Evolutionary conservation across 2,888 invertebrate genomes (phyloP).

Genomic region (Pseudococcus viburni): DNA sequence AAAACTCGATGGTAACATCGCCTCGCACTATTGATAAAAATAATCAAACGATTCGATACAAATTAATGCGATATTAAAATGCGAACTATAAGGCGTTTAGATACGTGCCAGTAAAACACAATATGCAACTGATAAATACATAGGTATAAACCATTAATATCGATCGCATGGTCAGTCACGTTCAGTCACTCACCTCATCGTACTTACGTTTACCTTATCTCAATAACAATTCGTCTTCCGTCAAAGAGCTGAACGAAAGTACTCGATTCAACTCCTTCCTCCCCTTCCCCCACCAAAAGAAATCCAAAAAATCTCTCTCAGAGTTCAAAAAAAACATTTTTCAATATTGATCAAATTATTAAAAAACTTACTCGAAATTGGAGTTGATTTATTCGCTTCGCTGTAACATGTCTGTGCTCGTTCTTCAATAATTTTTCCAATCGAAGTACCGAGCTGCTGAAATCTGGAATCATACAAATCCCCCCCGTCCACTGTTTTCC

Average conservation of each 20-base stretch:
- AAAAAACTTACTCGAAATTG: not conserved
- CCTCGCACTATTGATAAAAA: not conserved
- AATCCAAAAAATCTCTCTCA: no score
- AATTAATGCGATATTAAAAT: slow-evolving; percentile 17
- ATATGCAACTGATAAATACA: not conserved
- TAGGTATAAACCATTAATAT: not conserved
- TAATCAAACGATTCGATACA: not conserved
- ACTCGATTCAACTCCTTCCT: not conserved
- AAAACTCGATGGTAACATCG: not conserved
- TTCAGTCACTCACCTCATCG: slow-evolving; percentile 37
- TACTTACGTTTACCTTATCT: slow-evolving; percentile 32
- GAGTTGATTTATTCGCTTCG: slow-evolving; percentile 6
- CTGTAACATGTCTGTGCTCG: not conserved
- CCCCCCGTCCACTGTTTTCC: slow-evolving; percentile 23
- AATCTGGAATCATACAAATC: slow-evolving; percentile 30
- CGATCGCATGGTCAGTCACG: not conserved
- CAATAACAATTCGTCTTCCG: not conserved
- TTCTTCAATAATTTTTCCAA: not conserved
- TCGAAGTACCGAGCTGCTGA: not conserved
- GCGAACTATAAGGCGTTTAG: not conserved
- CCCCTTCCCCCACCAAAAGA: no score
- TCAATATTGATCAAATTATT: no score
- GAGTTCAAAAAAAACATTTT: not conserved
- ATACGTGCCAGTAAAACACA: not conserved
- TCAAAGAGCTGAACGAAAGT: not conserved